These are phyloP conservation scores for Steinernema feltiae DNA, from an alignment of 1,140 invertebrate species.

Conservation along the genomic window DNA sequence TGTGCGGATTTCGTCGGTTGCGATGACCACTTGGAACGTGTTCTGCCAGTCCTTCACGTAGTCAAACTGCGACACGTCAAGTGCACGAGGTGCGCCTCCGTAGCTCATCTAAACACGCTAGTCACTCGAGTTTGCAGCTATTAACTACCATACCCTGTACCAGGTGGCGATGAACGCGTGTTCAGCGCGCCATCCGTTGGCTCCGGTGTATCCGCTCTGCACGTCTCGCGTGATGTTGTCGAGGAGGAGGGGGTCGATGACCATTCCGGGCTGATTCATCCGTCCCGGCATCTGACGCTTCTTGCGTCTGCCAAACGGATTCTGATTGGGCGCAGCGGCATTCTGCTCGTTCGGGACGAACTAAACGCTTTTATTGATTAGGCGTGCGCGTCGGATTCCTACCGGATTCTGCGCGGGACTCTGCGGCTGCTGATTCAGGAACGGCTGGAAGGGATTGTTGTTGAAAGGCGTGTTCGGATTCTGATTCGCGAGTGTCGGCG, in stretches of 20 bases:
- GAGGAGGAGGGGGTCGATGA: slow-evolving; percentile 61
- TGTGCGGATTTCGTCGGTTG: slow-evolving; percentile 81
- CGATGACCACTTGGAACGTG: slow-evolving; percentile 84
- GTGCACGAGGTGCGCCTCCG: slow-evolving; percentile 37
- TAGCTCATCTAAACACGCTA: slow-evolving; percentile 32
- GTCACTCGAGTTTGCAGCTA: not conserved
- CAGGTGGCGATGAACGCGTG: slow-evolving; percentile 82
- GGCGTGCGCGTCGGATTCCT: slow-evolving; percentile 7
- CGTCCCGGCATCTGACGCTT: slow-evolving; percentile 55
- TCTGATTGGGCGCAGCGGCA: slow-evolving; percentile 11
- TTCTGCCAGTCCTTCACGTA: slow-evolving; percentile 66
- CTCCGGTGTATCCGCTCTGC: slow-evolving; percentile 78
- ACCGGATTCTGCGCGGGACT: slow-evolving; percentile 7
- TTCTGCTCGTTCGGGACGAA: slow-evolving; percentile 16
- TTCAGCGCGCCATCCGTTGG: slow-evolving; percentile 81
- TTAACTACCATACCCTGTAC: slow-evolving; percentile 86
- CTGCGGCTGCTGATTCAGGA: not conserved
- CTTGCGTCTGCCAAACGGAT: slow-evolving; percentile 28
- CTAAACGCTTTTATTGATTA: slow-evolving; percentile 10
- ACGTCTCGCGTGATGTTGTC: slow-evolving; percentile 69
- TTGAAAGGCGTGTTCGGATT: slow-evolving; percentile 63
- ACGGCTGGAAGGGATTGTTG: slow-evolving; percentile 21
- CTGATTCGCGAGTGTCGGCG: slow-evolving; percentile 62
- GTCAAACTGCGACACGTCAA: slow-evolving; percentile 38
- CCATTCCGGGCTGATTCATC: slow-evolving; percentile 42